Conservation (phyloP, 2,888 invertebrate species). For the Harpagoxenus sublaevis region DNA sequence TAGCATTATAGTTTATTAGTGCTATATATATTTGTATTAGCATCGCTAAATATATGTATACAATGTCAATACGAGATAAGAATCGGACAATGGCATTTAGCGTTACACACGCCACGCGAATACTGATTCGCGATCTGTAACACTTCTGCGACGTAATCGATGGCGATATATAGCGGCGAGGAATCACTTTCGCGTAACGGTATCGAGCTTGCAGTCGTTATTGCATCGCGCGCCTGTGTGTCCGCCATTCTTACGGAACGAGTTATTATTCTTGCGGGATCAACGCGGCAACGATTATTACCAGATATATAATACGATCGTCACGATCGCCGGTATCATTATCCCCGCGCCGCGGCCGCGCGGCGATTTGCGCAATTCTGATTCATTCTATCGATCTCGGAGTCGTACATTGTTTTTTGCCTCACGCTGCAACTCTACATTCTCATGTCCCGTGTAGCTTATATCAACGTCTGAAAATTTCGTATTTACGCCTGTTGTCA, state of each 20-base stretch:
- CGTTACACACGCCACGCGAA: constrained; percentile 24
- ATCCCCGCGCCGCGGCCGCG: constrained; percentile 14
- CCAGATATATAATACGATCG: constrained; percentile 47
- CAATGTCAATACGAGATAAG: constrained; percentile 34
- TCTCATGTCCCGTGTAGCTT: neutral
- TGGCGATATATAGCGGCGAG: constrained; percentile 24
- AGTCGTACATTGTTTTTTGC: constrained; percentile 21
- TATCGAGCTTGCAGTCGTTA: constrained; percentile 43
- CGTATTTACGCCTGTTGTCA: neutral
- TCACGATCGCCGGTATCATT: constrained; percentile 46
- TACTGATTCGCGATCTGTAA: constrained; percentile 46
- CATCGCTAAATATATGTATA: neutral
- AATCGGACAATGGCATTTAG: constrained; percentile 35
- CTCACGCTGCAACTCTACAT: neutral
- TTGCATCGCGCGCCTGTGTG: constrained; percentile 8
- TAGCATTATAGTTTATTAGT: neutral
- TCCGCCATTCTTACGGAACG: constrained; percentile 47
- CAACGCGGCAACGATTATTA: constrained; percentile 47
- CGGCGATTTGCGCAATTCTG: constrained; percentile 41
- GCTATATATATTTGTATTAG: neutral
- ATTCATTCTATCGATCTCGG: constrained; percentile 38
- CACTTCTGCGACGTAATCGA: constrained; percentile 36
- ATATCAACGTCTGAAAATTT: neutral
- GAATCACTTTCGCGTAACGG: constrained; percentile 55
- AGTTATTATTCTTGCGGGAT: constrained; percentile 49